Conservation (phyloP, 2,113 vertebrate genomes). For the Apeltes quadracus region DNA sequence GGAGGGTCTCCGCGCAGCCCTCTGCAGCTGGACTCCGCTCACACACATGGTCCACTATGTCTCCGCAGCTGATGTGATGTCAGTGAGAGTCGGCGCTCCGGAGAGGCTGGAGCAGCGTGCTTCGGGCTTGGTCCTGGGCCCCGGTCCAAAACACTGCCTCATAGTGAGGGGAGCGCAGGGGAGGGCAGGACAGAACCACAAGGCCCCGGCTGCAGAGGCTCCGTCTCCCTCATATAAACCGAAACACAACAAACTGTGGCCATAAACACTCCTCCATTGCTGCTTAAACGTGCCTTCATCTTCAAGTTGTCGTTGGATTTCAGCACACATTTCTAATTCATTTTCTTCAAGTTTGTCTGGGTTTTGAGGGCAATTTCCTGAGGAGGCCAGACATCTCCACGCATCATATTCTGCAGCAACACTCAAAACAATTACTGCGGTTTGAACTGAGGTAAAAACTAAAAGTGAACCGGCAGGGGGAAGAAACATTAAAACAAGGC, state of each 20-base stretch:
- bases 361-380: constrained; percentile 70
- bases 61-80: constrained; percentile 73
- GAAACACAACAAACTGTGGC: constrained; percentile 33
- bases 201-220: constrained; percentile 55
- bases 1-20: constrained; percentile 23
- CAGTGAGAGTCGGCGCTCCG: constrained; percentile 64
- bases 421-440: constrained; percentile 62
- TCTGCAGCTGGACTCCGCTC: constrained; percentile 22
- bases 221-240: constrained; percentile 49
- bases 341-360: constrained; percentile 48
- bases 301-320: constrained; percentile 27
- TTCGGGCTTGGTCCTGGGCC: constrained; percentile 82
- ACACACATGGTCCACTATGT: constrained; percentile 54
- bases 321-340: constrained; percentile 24
- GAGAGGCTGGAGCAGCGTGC: constrained; percentile 73
- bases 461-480: constrained; percentile 36
- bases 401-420: constrained; percentile 61
- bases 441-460: constrained; percentile 41
- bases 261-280: constrained; percentile 41
- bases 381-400: constrained; percentile 65
- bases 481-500: constrained; percentile 16
- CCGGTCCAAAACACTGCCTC: constrained; percentile 82
- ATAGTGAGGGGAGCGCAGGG: constrained; percentile 63
- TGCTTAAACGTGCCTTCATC: background rate
- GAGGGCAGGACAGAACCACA: constrained; percentile 65